Conservation (phyloP, 2,797 vertebrate species). For the Neopelma chrysocephalum region DNA sequence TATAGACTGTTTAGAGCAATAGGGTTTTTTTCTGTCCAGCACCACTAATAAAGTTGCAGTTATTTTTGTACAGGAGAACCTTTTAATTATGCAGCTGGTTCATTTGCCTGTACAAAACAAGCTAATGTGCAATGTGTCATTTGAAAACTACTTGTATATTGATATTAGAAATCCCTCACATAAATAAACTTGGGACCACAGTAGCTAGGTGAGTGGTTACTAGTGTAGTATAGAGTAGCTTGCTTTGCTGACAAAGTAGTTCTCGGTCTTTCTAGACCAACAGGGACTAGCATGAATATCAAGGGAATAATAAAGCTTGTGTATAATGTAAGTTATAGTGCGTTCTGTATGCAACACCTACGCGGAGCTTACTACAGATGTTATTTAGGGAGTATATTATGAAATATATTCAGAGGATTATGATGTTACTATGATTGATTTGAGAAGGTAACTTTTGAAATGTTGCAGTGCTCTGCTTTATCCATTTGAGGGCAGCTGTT, state of each 20-base stretch:
- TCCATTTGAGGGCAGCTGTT: conserved; percentile 75
- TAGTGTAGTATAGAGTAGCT: background rate
- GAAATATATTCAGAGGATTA: background rate
- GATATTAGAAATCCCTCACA: background rate
- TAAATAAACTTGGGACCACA: background rate
- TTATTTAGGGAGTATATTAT: background rate
- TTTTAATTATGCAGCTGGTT: background rate
- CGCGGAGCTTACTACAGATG: background rate
- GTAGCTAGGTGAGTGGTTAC: background rate
- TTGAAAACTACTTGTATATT: background rate
- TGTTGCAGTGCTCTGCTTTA: conserved; percentile 47
- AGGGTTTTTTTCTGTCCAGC: background rate
- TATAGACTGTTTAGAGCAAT: background rate
- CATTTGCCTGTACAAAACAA: background rate
- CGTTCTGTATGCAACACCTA: background rate
- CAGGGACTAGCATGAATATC: background rate
- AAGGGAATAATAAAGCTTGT: background rate
- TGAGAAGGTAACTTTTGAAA: background rate
- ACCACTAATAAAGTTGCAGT: background rate
- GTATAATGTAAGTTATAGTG: background rate
- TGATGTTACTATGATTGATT: background rate
- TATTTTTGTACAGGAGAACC: background rate
- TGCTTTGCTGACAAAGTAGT: background rate
- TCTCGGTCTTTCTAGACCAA: background rate
- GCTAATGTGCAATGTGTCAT: background rate